Evolutionary conservation across 2,888 invertebrate species (phyloP), one percentile per base, ranked within the genome.

Genomic region (Scaptomyza polygonia): DNA sequence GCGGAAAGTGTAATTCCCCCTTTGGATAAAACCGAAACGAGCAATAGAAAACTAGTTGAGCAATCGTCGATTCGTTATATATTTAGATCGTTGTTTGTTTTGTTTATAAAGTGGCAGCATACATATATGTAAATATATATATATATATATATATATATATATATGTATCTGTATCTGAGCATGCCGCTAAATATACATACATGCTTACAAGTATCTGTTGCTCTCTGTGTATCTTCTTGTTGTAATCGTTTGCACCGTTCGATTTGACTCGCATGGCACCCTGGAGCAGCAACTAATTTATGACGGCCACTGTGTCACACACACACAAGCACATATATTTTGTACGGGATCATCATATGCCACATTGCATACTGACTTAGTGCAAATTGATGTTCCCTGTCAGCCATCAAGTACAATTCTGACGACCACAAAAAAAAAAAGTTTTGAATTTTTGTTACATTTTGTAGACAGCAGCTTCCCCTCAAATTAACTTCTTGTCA

Each of bases 11-110:
- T 25, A 4, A 25, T 25, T 25, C 25, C 25, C 5, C 25, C 5
- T 25, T 5, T 25, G 25, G 25, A 5, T 1, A 25, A 25, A 25
- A 25, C 5, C 4, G 5, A 5, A 25, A 25, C 59, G 73, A 85
- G 83, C 87, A 84, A 81, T 82, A 84, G 71, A 81, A 83, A 84
- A 87, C 82, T 81, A 85, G 85, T 87, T 85, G 88, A 86, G 83
- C 82, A 82, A 82, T 82, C 86, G 85, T 72, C 72, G 82, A 78
- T 70, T 85, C 69, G 71, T 36, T 70, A 72, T 84, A 85, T 86
- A 87, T 87, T 84, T 84, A 87, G 88, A 87, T 68, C 67, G 65
- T 77, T 87, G 84, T 84, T 84, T 84, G 87, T 84, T 84, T 84
- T 87, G 84, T 84, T 84, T 84, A 84, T 77, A 84, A 84, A 84